Evolutionary conservation across 2,113 vertebrate genomes (phyloP).

Genomic region (Rhea pennata): DNA sequence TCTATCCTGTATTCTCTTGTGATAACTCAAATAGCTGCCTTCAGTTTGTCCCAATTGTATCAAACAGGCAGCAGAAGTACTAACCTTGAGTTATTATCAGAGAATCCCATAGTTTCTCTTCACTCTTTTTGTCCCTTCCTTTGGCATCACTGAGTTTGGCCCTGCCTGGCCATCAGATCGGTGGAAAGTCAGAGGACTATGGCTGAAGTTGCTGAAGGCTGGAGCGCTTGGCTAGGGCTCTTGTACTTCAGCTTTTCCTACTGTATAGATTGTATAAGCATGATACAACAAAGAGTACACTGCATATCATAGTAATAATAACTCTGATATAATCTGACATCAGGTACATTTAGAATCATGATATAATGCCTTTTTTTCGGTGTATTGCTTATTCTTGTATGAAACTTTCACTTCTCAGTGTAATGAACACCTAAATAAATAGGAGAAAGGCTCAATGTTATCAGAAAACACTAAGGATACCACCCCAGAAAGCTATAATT

Average conservation of each 20-base stretch:
- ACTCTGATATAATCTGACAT: background rate
- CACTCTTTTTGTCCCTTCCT: background rate
- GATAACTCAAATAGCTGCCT: background rate
- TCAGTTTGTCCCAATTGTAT: background rate
- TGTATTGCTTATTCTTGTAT: background rate
- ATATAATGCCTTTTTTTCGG: background rate
- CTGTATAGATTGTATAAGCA: fast-evolving
- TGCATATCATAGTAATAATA: background rate
- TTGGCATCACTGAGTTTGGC: background rate
- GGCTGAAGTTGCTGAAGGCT: background rate
- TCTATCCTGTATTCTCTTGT: background rate
- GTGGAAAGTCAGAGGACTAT: background rate
- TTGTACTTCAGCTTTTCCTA: background rate
- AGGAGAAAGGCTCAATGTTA: background rate
- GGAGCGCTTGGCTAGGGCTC: background rate
- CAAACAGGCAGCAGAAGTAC: background rate
- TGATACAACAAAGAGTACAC: background rate
- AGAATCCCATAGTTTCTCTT: background rate
- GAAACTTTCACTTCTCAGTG: background rate
- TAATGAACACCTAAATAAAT: background rate
- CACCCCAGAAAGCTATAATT: background rate
- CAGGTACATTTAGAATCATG: background rate
- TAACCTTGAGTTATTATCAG: background rate
- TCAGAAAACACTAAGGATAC: background rate
- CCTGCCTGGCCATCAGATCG: background rate